Percentiles rank a stretch among this genome's conserved stretches.
phyloP scores from a whole-genome alignment of 1,140 invertebrate species.

The Mamestra configurata region DNA sequence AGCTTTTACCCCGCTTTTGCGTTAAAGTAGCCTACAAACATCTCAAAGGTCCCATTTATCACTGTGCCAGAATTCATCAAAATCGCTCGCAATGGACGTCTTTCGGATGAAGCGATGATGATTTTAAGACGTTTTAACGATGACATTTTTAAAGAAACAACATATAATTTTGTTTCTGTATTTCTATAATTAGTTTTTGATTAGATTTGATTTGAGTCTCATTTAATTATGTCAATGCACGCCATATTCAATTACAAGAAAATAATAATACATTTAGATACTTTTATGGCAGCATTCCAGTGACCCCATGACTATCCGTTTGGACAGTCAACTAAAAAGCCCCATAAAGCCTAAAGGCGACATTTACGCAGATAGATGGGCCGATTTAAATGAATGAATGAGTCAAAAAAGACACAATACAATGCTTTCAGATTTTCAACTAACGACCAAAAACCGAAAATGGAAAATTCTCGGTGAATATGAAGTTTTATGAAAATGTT shows the following conservation, averaged over 20 bases:
- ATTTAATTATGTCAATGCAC: no score
- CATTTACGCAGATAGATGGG: conserved; percentile 33
- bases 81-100: no score
- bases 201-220: no score
- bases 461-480: not conserved
- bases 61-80: no score
- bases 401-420: conserved; percentile 3
- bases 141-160: no score
- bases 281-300: conserved; percentile 2
- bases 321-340: conserved; percentile 13
- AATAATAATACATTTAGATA: not conserved
- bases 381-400: conserved; percentile 22
- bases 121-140: no score
- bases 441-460: conserved; percentile 2
- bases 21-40: no score
- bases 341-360: conserved; percentile 14
- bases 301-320: conserved; percentile 2
- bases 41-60: no score
- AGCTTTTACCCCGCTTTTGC: no score
- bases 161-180: no score
- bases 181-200: no score
- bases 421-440: conserved; percentile 22
- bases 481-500: not conserved
- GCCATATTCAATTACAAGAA: not conserved
- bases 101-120: no score